Conservation (phyloP, 1,140 invertebrate species). For the Cryptotermes secundus region DNA sequence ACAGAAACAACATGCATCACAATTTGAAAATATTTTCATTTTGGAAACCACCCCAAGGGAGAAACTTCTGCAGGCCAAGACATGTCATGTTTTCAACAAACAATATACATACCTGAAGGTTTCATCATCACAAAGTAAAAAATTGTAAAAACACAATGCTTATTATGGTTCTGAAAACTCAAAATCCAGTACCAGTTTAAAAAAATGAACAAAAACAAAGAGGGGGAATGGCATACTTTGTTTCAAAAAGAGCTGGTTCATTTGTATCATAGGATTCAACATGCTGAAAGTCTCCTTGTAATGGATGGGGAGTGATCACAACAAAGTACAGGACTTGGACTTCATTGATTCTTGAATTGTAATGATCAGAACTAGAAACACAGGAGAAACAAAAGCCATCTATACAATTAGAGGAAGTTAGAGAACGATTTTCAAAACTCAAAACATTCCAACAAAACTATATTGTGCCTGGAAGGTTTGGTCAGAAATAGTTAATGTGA, state of each 20-base stretch:
- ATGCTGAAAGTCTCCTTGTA: not conserved
- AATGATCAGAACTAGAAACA: not conserved
- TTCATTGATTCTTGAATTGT: not conserved
- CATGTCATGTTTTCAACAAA: too few species aligned
- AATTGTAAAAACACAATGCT: not conserved
- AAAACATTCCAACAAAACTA: constrained; percentile 10
- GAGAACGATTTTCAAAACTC: not conserved
- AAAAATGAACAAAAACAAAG: not conserved
- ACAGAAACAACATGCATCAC: too few species aligned
- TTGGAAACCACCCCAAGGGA: too few species aligned
- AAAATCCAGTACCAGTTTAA: not conserved
- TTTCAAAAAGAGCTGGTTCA: not conserved
- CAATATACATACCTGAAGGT: not conserved
- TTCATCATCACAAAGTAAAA: not conserved
- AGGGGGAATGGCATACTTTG: not conserved
- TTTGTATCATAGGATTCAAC: not conserved
- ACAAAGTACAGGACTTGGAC: not conserved
- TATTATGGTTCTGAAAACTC: not conserved
- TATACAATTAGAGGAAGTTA: not conserved
- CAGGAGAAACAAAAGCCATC: not conserved
- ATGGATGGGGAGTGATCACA: not conserved
- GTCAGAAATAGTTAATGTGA: not conserved
- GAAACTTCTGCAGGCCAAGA: too few species aligned
- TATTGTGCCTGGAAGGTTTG: not conserved
- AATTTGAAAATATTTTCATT: too few species aligned